Base-by-base conservation (phyloP, 2,113 vertebrate species). In the Corythaixoides concolor region DNA sequence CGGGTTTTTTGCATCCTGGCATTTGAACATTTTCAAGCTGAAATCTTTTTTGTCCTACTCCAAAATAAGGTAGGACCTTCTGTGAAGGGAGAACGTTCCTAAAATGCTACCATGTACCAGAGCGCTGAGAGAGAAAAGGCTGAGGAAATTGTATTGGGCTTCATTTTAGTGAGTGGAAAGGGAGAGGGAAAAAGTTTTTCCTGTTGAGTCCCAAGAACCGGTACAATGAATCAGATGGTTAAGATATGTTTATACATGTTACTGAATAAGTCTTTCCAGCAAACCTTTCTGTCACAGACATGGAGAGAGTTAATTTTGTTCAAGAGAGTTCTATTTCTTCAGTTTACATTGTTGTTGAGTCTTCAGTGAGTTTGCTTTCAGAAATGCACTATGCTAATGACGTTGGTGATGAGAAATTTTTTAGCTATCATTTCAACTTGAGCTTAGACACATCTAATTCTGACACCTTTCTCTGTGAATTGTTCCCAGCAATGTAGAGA, bases 401-500 rank as follows among this genome's bases (percentile, higher is more conserved):
- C 4, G 1, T 30, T 49, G 58, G 63, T 12, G 22, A 28, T 73
- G 41, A 85, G 70, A 90, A 91, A 50, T 55, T 66, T 87, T 94
- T 85, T 85, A 77, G 50, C 78, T 33, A 47, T 95, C 47, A 9
- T 93, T 93, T 94, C 77, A 73, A 56, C 33, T 72, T 58, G 70
- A 91, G 63, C 8, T 45, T 74, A 77, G 90, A 49, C 39, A 76
- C 0, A 0, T 96, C 58, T 92, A 60, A 78, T 70, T 89, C 73
- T 93, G 91, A 91, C 74, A 95, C 47, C 64, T 75, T 88, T 87
- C 56, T 81, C 77, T 33, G 18, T 55, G 45, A 92, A 91, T 95
- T 87, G 53, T 89, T 85, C 53, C n/a, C 45, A 83, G 60, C 32
- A 75, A 53, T 24, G 30, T 69, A 55, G 85, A 84, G 79, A 92